These are phyloP conservation scores for Hemicordylus capensis DNA, from an alignment of 2,113 vertebrate species.

Conservation along the genomic window DNA sequence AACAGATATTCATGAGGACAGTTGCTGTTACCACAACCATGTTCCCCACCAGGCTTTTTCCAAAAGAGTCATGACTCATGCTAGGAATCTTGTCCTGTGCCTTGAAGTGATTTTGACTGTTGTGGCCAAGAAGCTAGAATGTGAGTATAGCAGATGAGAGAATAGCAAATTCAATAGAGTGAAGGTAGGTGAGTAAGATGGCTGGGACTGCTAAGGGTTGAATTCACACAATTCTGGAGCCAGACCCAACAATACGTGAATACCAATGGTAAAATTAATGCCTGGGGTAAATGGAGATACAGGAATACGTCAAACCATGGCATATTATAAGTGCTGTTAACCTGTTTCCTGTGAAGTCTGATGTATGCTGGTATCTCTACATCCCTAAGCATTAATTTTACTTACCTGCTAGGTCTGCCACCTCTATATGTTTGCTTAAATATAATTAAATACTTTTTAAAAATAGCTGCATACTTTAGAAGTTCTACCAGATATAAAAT, in stretches of 20 bases:
- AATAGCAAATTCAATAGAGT: neutral
- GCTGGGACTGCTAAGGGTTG: neutral
- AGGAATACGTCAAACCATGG: neutral
- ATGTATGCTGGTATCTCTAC: too few relatives aligned
- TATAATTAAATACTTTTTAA: too few relatives aligned
- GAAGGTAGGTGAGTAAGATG: neutral
- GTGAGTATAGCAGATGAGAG: neutral
- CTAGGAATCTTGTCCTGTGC: too few relatives aligned
- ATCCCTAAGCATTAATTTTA: too few relatives aligned
- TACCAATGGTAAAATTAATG: neutral
- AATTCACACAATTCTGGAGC: neutral
- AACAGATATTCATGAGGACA: too few relatives aligned
- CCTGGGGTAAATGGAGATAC: neutral
- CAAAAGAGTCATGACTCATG: too few relatives aligned
- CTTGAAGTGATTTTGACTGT: too few relatives aligned
- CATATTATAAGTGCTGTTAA: rapidly evolving
- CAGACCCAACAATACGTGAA: neutral
- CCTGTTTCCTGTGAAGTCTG: neutral
- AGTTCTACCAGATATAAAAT: neutral
- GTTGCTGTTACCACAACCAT: too few relatives aligned
- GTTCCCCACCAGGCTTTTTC: too few relatives aligned
- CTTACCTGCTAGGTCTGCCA: too few relatives aligned
- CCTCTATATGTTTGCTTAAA: too few relatives aligned
- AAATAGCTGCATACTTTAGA: neutral
- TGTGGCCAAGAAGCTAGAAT: too few relatives aligned